Percentiles rank a stretch among this genome's conserved stretches.
Evolutionary conservation across 2,113 vertebrate genomes (phyloP).

Genomic region (Thunnus maccoyii): DNA sequence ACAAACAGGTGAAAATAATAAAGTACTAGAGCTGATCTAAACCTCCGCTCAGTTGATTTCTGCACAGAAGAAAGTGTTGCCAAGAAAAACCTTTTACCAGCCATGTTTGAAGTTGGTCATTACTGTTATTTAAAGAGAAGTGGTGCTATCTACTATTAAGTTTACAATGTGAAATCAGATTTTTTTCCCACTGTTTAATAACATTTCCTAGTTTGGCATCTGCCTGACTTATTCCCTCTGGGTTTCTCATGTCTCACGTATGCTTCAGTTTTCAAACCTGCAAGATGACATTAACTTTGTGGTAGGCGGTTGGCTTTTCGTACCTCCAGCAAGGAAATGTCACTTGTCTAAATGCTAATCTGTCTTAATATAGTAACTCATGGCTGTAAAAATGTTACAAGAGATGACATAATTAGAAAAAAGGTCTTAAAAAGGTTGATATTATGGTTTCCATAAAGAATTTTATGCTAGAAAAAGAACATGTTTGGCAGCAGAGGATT

Average conservation of each 20-base stretch:
- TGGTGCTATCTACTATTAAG: conserved; percentile 5
- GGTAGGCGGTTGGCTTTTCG: conserved; percentile 10
- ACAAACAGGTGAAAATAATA: conserved; percentile 10
- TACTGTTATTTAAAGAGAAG: conserved; percentile 13
- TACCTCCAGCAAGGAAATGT: conserved; percentile 14
- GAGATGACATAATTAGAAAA: not conserved
- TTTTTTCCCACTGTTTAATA: conserved; percentile 3
- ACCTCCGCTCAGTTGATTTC: conserved; percentile 5
- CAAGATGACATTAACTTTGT: conserved; percentile 22
- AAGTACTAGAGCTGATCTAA: not conserved
- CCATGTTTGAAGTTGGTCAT: conserved; percentile 26
- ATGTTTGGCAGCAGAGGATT: not conserved
- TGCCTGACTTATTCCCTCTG: not conserved
- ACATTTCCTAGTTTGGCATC: conserved; percentile 18
- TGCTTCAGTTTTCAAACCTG: conserved; percentile 27
- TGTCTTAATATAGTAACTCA: not conserved
- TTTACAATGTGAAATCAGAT: not conserved
- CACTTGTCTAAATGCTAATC: conserved; percentile 17
- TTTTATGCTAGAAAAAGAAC: not conserved
- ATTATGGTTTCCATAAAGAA: not conserved
- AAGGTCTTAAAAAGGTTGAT: not conserved
- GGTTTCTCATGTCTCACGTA: not conserved
- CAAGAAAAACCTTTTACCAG: conserved; percentile 33
- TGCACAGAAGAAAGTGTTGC: not conserved
- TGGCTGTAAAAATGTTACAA: not conserved